phyloP scores from a whole-genome alignment of 2,888 invertebrate genomes.

The Diplazon laetatorius region DNA sequence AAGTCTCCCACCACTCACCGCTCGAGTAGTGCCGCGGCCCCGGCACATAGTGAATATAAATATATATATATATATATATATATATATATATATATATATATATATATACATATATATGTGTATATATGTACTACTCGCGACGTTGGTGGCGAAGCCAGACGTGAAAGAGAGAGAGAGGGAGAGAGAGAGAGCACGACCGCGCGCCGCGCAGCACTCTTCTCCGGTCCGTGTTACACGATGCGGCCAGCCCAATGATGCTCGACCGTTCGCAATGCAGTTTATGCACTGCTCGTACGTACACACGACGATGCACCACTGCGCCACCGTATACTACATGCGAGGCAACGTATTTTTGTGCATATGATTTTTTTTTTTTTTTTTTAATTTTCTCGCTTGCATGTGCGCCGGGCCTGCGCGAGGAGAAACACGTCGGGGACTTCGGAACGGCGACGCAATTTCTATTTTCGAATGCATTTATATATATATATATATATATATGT shows the following conservation, averaged over 20 bases:
- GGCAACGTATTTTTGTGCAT: too few relatives aligned
- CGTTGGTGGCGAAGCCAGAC: conserved; percentile 54
- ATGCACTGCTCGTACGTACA: conserved; percentile 46
- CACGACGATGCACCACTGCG: conserved; percentile 52
- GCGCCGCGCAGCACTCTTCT: neutral
- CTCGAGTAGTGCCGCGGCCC: conserved; percentile 10
- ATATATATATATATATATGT: too few relatives aligned
- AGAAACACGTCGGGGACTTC: conserved; percentile 9
- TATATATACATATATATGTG: conserved; percentile 27
- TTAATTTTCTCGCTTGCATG: too few relatives aligned
- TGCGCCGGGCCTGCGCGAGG: too few relatives aligned
- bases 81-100: conserved; percentile 20
- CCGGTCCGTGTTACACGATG: conserved; percentile 72
- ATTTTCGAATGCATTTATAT: conserved; percentile 37
- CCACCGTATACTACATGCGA: conserved; percentile 1
- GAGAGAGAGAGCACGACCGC: too few relatives aligned
- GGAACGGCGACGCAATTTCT: conserved; percentile 45
- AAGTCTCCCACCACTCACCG: conserved; percentile 74
- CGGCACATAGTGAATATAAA: conserved; percentile 38
- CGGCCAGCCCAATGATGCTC: conserved; percentile 50
- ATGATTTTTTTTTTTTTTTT: too few relatives aligned
- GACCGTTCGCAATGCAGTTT: conserved; percentile 33
- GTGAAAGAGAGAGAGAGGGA: too few relatives aligned
- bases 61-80: conserved; percentile 25
- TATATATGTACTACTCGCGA: conserved; percentile 7